Conservation (phyloP, 1,140 invertebrate species). For the Dreissena polymorpha region DNA sequence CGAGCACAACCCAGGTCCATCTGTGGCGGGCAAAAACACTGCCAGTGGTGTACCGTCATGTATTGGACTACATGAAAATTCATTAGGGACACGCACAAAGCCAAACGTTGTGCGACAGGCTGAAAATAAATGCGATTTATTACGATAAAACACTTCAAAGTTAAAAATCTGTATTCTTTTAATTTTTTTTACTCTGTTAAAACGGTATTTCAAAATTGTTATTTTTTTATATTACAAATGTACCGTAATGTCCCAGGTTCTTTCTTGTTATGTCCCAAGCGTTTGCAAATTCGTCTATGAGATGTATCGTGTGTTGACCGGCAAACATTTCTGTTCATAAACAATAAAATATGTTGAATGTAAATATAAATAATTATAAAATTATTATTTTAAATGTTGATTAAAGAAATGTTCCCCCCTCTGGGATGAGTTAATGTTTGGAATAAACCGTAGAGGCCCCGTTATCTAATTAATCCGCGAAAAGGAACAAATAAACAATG, state of each 20-base stretch:
- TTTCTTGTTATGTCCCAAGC: constrained; percentile 3
- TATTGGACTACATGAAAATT: background rate
- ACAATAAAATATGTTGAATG: too few species aligned
- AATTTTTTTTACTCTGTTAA: background rate
- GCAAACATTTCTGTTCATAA: background rate
- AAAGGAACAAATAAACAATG: too few species aligned
- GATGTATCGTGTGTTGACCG: background rate
- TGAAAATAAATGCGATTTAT: background rate
- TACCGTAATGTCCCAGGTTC: background rate
- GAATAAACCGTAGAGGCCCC: too few species aligned
- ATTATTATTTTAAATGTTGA: too few species aligned
- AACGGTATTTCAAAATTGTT: background rate
- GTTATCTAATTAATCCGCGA: too few species aligned
- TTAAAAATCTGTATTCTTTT: background rate
- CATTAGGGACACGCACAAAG: background rate
- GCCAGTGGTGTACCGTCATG: background rate
- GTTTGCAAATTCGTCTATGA: background rate
- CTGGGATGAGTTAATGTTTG: too few species aligned
- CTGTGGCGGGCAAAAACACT: background rate
- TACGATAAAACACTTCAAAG: background rate
- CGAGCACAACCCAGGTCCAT: background rate
- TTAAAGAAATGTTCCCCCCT: too few species aligned
- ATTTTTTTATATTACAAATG: background rate
- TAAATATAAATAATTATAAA: too few species aligned
- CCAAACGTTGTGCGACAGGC: background rate